phyloP scores from a whole-genome alignment of 2,888 invertebrate species.

The Phania funesta region DNA sequence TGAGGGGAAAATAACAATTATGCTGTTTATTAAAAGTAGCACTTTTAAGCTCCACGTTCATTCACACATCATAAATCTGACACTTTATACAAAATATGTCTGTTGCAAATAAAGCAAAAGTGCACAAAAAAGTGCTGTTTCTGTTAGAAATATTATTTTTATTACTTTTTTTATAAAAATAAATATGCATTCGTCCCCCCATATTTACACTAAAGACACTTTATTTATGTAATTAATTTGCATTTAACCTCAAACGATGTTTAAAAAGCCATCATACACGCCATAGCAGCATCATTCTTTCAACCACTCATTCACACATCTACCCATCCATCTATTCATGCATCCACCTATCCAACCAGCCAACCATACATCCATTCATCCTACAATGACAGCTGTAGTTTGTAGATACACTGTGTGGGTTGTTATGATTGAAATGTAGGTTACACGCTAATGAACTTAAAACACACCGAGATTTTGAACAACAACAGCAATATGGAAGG shows the following conservation, averaged over 20 bases:
- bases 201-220: slow-evolving; percentile 44
- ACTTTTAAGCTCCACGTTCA: neutral
- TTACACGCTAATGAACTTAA: slow-evolving; percentile 66
- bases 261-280: slow-evolving; percentile 45
- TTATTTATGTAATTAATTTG: slow-evolving; percentile 65
- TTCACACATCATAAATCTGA: slow-evolving; percentile 2
- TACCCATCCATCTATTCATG: neutral
- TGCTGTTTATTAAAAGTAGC: neutral
- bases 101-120: slow-evolving; percentile 28
- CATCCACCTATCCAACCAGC: neutral
- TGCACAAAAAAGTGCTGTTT: slow-evolving; percentile 2
- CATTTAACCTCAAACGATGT: slow-evolving; percentile 63
- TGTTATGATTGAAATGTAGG: slow-evolving; percentile 64
- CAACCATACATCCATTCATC: slow-evolving; percentile 12
- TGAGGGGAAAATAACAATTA: too few species aligned
- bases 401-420: slow-evolving; percentile 28
- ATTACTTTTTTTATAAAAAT: slow-evolving; percentile 10
- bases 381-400: neutral
- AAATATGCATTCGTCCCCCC: slow-evolving; percentile 1
- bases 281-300: slow-evolving; percentile 12
- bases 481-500: slow-evolving; percentile 17
- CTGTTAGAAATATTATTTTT: slow-evolving; percentile 13
- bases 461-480: slow-evolving; percentile 54
- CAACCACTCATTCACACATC: slow-evolving; percentile 1
- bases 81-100: slow-evolving; percentile 12